phyloP scores from a whole-genome alignment of 2,888 invertebrate genomes.

The Cistogaster globosa region DNA sequence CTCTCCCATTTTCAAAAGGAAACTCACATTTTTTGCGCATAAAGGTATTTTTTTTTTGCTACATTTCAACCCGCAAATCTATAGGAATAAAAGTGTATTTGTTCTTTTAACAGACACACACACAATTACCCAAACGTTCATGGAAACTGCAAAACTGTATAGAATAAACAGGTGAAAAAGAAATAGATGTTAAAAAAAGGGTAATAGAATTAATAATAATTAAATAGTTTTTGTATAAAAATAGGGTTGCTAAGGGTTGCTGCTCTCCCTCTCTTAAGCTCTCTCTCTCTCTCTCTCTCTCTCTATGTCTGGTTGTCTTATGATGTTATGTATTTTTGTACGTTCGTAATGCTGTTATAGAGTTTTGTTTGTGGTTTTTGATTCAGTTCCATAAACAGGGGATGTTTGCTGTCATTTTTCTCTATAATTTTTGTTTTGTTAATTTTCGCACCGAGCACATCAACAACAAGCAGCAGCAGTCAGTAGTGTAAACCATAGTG shows the following conservation, averaged over 20 bases:
- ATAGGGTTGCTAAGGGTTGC: conserved; percentile 48
- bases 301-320: no score
- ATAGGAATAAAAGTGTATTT: conserved; percentile 25
- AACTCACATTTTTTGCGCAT: conserved; percentile 65
- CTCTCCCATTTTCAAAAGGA: conserved; percentile 47
- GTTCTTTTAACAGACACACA: not conserved
- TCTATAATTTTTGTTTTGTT: conserved; percentile 14
- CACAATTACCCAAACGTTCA: not conserved
- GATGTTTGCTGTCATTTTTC: conserved; percentile 40
- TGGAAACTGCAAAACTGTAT: conserved; percentile 13
- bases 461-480: conserved; percentile 3
- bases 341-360: not conserved
- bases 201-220: not conserved
- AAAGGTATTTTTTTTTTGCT: conserved; percentile 35
- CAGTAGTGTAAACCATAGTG: not conserved
- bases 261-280: conserved; percentile 9
- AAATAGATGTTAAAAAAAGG: not conserved
- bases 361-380: conserved; percentile 12
- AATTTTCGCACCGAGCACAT: conserved; percentile 25
- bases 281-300: not conserved
- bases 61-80: conserved; percentile 61
- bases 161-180: conserved; percentile 13
- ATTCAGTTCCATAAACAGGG: conserved; percentile 62
- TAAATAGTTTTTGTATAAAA: conserved; percentile 6
- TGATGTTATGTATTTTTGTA: not conserved